phyloP scores from a whole-genome alignment of 64 coral and sea anemone genomes.

The Montipora capricornis region DNA sequence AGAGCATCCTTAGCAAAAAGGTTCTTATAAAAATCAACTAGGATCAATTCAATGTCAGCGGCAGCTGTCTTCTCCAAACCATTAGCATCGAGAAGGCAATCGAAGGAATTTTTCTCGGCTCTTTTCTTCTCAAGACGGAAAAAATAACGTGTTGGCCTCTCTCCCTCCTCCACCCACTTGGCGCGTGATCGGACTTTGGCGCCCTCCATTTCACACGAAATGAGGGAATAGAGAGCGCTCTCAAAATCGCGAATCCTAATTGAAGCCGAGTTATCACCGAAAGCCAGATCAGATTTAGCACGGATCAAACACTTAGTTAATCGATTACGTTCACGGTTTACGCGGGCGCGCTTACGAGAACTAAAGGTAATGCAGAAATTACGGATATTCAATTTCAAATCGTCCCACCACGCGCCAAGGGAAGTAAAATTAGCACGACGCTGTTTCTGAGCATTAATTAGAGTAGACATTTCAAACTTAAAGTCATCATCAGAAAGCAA shows the following conservation, averaged over 20 bases:
- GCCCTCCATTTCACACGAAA: background rate
- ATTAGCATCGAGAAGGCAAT: background rate
- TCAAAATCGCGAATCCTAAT: background rate
- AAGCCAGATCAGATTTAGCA: no score
- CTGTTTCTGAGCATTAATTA: background rate
- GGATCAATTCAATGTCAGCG: background rate
- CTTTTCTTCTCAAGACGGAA: background rate
- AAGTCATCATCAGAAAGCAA: background rate
- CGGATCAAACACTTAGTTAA: no score
- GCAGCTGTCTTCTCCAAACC: background rate
- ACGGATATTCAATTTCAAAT: no score
- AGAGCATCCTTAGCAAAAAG: background rate
- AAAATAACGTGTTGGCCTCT: slow-evolving; percentile 9
- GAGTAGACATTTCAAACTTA: background rate
- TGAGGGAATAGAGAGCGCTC: background rate
- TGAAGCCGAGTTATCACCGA: no score
- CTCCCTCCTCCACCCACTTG: slow-evolving; percentile 45
- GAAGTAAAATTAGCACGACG: no score
- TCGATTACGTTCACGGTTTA: no score
- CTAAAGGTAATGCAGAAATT: no score
- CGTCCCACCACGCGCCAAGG: no score
- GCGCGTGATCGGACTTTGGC: background rate
- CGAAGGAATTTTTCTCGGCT: background rate
- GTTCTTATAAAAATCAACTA: background rate
- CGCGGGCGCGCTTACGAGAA: no score